A percentile compares a stretch with the other conserved stretches of the same genome.
phyloP scores from a whole-genome alignment of 2,888 invertebrate genomes.

The Campaea margaritaria region DNA sequence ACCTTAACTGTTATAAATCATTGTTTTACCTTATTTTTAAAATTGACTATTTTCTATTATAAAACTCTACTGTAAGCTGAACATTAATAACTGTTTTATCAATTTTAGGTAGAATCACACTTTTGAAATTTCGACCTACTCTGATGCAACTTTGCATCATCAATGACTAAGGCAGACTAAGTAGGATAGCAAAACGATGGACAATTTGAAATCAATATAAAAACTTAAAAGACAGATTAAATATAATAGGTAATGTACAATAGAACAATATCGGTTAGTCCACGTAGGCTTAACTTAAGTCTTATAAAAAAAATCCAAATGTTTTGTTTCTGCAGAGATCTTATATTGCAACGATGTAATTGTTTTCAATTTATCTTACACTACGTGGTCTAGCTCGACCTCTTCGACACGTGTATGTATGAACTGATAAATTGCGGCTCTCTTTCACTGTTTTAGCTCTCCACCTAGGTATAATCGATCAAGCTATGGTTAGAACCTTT shows the following conservation, averaged over 20 bases:
- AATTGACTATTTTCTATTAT: too few species aligned
- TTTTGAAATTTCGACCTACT: too few species aligned
- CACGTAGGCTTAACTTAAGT: background rate
- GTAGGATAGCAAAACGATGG: too few species aligned
- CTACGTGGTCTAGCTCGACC: background rate
- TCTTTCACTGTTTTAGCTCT: conserved; percentile 33
- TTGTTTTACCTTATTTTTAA: too few species aligned
- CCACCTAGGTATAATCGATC: conserved; percentile 40
- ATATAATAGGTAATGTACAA: background rate
- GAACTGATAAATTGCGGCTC: conserved; percentile 24
- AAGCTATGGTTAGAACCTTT: conserved; percentile 31
- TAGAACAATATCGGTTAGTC: background rate
- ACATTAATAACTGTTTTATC: too few species aligned
- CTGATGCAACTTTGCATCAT: too few species aligned
- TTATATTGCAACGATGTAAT: conserved; percentile 52
- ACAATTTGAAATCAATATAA: too few species aligned
- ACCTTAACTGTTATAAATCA: too few species aligned
- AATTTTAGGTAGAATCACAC: too few species aligned
- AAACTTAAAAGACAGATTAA: too few species aligned
- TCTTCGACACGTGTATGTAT: conserved; percentile 1
- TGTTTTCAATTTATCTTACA: conserved; percentile 24
- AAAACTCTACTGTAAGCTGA: too few species aligned
- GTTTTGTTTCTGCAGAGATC: background rate
- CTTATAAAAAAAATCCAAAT: background rate
- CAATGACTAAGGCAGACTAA: too few species aligned